Conservation (phyloP, 2,797 vertebrate species). For the Enteromius trimaculatus region DNA sequence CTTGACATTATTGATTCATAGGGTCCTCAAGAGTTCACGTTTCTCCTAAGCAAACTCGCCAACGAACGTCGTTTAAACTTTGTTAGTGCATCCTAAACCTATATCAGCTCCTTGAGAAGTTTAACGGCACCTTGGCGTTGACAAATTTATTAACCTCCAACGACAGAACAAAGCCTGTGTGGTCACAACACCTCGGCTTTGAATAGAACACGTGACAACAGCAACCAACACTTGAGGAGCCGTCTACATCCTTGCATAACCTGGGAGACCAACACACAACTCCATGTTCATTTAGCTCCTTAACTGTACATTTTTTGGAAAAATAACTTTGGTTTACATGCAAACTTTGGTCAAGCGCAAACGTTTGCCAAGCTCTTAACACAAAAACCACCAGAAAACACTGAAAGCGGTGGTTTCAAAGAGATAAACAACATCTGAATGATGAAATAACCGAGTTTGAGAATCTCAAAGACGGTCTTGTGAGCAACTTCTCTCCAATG, state of each 20-base stretch:
- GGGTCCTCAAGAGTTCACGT: background rate
- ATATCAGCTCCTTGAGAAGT: background rate
- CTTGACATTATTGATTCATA: background rate
- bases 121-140: background rate
- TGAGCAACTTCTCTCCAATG: background rate
- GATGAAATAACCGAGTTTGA: background rate
- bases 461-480: background rate
- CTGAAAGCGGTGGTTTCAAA: background rate
- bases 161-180: background rate
- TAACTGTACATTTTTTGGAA: background rate
- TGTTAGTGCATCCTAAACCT: background rate
- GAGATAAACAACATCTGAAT: background rate
- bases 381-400: background rate
- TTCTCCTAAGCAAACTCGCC: background rate
- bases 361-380: background rate
- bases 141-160: slow-evolving; percentile 9
- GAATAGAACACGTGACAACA: slow-evolving; percentile 9
- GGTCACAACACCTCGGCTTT: slow-evolving; percentile 20
- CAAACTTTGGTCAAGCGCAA: background rate
- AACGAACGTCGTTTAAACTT: slow-evolving; percentile 18
- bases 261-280: background rate
- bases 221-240: slow-evolving; percentile 9
- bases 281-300: background rate
- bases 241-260: background rate
- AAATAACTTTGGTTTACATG: background rate